Base-by-base conservation (phyloP, 1,140 invertebrate genomes). In the Cylas formicarius region DNA sequence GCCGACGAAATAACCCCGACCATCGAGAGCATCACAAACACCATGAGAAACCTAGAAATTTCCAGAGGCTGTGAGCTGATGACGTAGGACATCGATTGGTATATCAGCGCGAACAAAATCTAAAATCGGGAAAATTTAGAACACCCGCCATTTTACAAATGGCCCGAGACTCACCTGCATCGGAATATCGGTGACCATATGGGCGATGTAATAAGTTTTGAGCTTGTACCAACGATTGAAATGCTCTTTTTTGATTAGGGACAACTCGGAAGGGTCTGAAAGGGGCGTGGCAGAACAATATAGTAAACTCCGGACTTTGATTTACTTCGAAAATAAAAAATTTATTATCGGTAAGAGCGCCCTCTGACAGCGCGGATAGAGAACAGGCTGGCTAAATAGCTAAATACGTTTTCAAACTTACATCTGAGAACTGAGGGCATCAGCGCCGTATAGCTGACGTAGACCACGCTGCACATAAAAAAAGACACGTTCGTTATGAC, bases 201-300 rank as follows among this genome's bases (percentile, higher is more conserved):
- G 72, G 0, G 91, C 90, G 1, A 80, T 57, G 60, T 91, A 97
- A 65, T 91, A 96, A 0, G 91, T 90, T 45, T 78, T 81, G 1
- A 95, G 67, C 50, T 85, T 84, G 67, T 96, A 97, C 92, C 92
- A 96, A 57, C 93, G 92, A 66, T 97, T 97, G 48, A 94, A 86
- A 44, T 85, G 81, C 66, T 97, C 93, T 57, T 92, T 87, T 38
- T 81, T 83, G 50, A 96, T 71, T 3, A 92, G 78, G 4, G 75
- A 69, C 52, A 94, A 69, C 64, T 95, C 90, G 16, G 78, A 68
- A 0, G 92, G 90, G 73, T 94, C 87, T 84, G 60, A 32, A 73
- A 70, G 22, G 23, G 10, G n/a, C n/a, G n/a, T n/a, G n/a, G n/a
- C n/a, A 42, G 43, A 47, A 9, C 19, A 44, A 35, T 35, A 14